Evolutionary conservation across 2,797 vertebrate species (phyloP).

Genomic region (Atherinosoma microstoma): DNA sequence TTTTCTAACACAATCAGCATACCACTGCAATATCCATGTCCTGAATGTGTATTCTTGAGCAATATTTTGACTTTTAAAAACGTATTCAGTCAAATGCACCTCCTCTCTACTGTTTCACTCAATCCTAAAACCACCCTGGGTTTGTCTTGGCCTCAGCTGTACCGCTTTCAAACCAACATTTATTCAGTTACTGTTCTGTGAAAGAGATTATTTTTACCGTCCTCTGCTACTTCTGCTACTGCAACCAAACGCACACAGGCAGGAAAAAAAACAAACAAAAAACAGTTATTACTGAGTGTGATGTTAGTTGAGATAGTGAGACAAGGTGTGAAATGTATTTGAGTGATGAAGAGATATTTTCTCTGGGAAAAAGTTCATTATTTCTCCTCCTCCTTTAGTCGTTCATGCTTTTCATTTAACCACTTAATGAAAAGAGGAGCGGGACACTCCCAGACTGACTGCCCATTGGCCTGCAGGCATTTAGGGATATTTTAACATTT

Average conservation of each 20-base stretch:
- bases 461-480: conserved; percentile 80
- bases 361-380: conserved; percentile 55
- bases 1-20: background rate
- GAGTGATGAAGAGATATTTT: conserved; percentile 45
- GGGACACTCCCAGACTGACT: conserved; percentile 78
- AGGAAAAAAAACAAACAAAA: background rate
- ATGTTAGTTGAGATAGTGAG: background rate
- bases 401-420: conserved; percentile 53
- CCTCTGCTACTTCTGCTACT: conserved; percentile 33
- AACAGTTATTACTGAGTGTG: background rate
- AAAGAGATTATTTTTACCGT: conserved; percentile 56
- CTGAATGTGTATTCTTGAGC: conserved; percentile 1
- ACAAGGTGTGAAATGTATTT: conserved; percentile 20
- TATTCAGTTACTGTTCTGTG: conserved; percentile 55
- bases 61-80: conserved; percentile 22
- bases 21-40: background rate
- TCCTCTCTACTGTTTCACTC: conserved; percentile 17
- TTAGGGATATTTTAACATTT: conserved; percentile 79
- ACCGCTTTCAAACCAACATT: conserved; percentile 29
- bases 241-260: conserved; percentile 26
- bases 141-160: conserved; percentile 61
- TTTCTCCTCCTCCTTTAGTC: conserved; percentile 53
- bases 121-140: conserved; percentile 1
- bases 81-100: conserved; percentile 34
- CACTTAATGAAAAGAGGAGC: conserved; percentile 58